phyloP scores from a whole-genome alignment of 2,888 invertebrate genomes.

The Sturmia bella region DNA sequence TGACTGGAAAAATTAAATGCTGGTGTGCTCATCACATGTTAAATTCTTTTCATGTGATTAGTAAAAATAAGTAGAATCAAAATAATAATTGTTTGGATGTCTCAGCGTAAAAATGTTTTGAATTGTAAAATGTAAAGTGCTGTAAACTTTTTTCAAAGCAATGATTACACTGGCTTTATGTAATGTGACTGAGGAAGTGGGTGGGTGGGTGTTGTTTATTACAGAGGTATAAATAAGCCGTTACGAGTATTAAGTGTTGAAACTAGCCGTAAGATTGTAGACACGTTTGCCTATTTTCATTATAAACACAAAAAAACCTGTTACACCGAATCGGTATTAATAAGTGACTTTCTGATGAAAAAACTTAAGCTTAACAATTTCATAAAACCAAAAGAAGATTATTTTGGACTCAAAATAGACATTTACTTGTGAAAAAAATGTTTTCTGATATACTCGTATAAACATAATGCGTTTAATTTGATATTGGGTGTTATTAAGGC shows the following conservation, averaged over 20 bases:
- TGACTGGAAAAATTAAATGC: slow-evolving; percentile 54
- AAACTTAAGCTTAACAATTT: too few relatives aligned
- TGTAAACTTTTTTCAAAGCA: not conserved
- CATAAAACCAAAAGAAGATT: too few relatives aligned
- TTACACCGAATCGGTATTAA: too few relatives aligned
- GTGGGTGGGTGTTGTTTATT: slow-evolving; percentile 6
- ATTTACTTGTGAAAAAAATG: too few relatives aligned
- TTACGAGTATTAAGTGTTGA: not conserved
- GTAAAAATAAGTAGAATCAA: slow-evolving; percentile 2
- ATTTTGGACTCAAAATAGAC: too few relatives aligned
- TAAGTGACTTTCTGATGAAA: too few relatives aligned
- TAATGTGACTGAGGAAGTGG: slow-evolving; percentile 2
- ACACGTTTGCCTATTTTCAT: too few relatives aligned
- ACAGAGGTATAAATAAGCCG: not conserved
- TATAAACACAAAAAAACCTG: too few relatives aligned
- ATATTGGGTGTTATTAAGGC: too few relatives aligned
- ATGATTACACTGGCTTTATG: not conserved
- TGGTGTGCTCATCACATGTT: slow-evolving; percentile 26
- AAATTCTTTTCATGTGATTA: slow-evolving; percentile 3
- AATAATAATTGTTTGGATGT: slow-evolving; percentile 23
- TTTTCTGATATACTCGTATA: too few relatives aligned
- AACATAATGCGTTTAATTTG: too few relatives aligned
- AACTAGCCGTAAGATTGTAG: not conserved
- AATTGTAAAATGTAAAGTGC: not conserved
- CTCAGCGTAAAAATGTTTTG: not conserved